phyloP scores from a whole-genome alignment of 2,888 invertebrate genomes.

The Dusona sp. region DNA sequence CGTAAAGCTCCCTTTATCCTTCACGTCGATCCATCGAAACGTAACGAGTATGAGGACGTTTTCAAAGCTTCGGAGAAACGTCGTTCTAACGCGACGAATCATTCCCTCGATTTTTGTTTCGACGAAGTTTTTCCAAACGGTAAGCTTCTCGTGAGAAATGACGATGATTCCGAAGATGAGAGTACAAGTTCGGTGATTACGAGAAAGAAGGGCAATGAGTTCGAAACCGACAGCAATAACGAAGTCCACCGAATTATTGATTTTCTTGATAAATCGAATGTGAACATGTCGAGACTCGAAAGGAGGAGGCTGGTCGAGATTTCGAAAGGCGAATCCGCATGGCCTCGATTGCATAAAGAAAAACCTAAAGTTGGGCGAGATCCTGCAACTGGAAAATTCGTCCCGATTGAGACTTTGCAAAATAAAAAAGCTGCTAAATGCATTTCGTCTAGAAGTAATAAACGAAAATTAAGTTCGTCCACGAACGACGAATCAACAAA shows the following conservation, averaged over 20 bases:
- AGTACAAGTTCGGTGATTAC: constrained; percentile 15
- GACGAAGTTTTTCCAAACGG: constrained; percentile 74
- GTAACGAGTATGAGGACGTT: constrained; percentile 68
- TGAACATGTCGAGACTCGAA: constrained; percentile 63
- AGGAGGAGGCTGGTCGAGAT: constrained; percentile 28
- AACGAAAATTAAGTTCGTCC: not conserved
- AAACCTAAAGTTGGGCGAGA: constrained; percentile 34
- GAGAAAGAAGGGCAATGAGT: not conserved
- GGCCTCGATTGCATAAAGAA: not conserved
- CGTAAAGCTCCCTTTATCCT: constrained; percentile 73
- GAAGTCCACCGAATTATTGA: constrained; percentile 31
- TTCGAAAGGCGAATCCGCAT: not conserved
- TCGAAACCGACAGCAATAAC: not conserved
- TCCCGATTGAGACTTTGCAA: not conserved
- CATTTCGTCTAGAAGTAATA: not conserved
- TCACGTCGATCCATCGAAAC: constrained; percentile 73
- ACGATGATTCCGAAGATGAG: constrained; percentile 71
- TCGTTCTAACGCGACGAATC: constrained; percentile 6
- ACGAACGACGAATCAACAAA: not conserved
- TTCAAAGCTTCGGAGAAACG: constrained; percentile 14
- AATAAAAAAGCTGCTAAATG: not conserved
- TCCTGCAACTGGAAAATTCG: constrained; percentile 56
- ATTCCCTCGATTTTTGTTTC: constrained; percentile 74
- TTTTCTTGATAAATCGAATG: constrained; percentile 54
- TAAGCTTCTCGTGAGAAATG: constrained; percentile 68